A percentile compares a stretch with the other conserved stretches of the same genome.
Evolutionary conservation across 1,140 invertebrate genomes (phyloP).

Genomic region (Tribolium madens): DNA sequence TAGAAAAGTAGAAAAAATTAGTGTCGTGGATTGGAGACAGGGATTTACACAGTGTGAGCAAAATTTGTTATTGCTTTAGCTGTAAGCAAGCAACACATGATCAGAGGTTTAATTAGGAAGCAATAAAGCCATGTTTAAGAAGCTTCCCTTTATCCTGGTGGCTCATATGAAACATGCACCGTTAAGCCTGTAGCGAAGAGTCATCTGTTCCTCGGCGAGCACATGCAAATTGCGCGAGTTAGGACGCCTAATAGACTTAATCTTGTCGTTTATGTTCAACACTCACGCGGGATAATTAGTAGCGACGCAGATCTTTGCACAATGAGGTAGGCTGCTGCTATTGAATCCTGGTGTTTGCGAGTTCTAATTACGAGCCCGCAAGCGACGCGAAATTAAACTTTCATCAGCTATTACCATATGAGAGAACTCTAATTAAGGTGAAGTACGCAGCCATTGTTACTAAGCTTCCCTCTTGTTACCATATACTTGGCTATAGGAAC

Average conservation of each 20-base stretch:
- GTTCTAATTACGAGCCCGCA: slow-evolving; percentile 65
- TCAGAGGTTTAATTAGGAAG: slow-evolving; percentile 43
- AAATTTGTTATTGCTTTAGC: no score
- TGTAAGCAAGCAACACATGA: slow-evolving; percentile 27
- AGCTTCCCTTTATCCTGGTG: slow-evolving; percentile 46
- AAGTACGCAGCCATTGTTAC: slow-evolving; percentile 61
- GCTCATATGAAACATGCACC: slow-evolving; percentile 50
- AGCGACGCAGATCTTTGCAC: slow-evolving; percentile 61
- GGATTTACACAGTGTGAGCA: no score
- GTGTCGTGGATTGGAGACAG: background rate
- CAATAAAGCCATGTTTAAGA: slow-evolving; percentile 51
- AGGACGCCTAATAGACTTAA: slow-evolving; percentile 65
- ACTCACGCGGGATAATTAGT: slow-evolving; percentile 65
- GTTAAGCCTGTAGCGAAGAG: slow-evolving; percentile 50
- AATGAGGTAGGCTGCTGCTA: slow-evolving; percentile 56
- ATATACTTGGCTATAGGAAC: slow-evolving; percentile 25
- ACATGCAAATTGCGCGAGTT: slow-evolving; percentile 64
- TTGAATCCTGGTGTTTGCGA: slow-evolving; percentile 62
- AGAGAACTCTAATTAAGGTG: slow-evolving; percentile 66
- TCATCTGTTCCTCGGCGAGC: slow-evolving; percentile 48
- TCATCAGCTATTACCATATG: slow-evolving; percentile 67
- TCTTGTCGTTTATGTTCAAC: slow-evolving; percentile 65
- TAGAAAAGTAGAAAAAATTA: background rate
- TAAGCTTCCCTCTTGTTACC: slow-evolving; percentile 41
- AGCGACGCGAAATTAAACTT: slow-evolving; percentile 66